Conservation (phyloP, 2,113 vertebrate species). For the Pantherophis guttatus region DNA sequence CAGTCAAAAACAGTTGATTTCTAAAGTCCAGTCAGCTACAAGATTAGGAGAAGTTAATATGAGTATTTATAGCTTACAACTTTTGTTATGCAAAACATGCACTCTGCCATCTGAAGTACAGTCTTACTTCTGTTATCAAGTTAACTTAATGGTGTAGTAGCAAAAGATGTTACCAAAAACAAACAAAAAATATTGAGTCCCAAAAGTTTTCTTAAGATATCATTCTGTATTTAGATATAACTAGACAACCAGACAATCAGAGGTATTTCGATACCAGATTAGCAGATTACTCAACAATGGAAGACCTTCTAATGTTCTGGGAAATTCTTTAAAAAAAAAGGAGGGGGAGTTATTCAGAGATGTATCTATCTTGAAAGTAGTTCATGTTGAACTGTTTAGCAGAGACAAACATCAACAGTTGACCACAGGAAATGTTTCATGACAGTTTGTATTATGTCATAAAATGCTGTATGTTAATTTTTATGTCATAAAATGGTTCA, state of each 20-base stretch:
- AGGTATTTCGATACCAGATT: neutral
- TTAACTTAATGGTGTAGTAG: neutral
- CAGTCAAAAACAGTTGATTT: neutral
- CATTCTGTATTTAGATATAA: neutral
- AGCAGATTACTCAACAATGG: neutral
- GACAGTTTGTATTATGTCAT: neutral
- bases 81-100: neutral
- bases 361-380: neutral
- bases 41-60: neutral
- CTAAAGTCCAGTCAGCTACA: neutral
- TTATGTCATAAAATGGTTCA: neutral
- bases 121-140: neutral
- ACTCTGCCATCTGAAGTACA: neutral
- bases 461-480: neutral
- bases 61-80: neutral
- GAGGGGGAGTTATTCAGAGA: neutral
- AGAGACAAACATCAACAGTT: neutral
- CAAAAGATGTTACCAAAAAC: neutral
- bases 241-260: neutral
- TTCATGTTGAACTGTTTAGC: neutral
- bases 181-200: neutral
- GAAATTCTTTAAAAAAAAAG: neutral
- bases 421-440: neutral
- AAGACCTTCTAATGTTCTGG: neutral
- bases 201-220: neutral